phyloP scores from a whole-genome alignment of 2,113 vertebrate genomes.

The Mixornis gularis region DNA sequence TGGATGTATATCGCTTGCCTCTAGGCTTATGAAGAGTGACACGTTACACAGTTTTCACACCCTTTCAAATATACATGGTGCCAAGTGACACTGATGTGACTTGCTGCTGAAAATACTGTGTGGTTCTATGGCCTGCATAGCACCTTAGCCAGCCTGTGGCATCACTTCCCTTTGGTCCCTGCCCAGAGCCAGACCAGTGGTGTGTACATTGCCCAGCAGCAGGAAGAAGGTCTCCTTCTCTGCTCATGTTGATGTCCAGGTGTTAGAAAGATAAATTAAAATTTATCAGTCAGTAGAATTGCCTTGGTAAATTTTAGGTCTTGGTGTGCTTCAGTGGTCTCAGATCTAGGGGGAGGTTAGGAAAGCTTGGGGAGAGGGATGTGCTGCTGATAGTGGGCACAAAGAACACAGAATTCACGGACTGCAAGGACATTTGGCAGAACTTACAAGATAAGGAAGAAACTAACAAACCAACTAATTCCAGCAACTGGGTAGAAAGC shows the following conservation, averaged over 20 bases:
- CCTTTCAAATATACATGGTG: background rate
- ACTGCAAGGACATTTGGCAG: background rate
- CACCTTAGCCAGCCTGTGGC: background rate
- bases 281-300: background rate
- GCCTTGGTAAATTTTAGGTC: background rate
- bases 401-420: rapidly evolving
- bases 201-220: background rate
- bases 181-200: background rate
- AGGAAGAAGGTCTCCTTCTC: background rate
- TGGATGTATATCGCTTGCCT: conserved; percentile 7
- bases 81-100: background rate
- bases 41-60: background rate
- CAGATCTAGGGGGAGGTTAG: background rate
- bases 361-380: background rate
- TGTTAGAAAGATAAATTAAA: background rate
- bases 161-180: background rate
- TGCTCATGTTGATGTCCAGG: background rate
- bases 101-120: background rate
- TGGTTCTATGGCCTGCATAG: background rate
- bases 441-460: background rate
- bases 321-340: background rate
- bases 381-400: background rate
- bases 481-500: background rate
- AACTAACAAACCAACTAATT: background rate
- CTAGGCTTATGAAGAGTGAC: background rate